Evolutionary conservation across 2,797 vertebrate genomes (phyloP).

Genomic region (Rhabdophis nuchalis): DNA sequence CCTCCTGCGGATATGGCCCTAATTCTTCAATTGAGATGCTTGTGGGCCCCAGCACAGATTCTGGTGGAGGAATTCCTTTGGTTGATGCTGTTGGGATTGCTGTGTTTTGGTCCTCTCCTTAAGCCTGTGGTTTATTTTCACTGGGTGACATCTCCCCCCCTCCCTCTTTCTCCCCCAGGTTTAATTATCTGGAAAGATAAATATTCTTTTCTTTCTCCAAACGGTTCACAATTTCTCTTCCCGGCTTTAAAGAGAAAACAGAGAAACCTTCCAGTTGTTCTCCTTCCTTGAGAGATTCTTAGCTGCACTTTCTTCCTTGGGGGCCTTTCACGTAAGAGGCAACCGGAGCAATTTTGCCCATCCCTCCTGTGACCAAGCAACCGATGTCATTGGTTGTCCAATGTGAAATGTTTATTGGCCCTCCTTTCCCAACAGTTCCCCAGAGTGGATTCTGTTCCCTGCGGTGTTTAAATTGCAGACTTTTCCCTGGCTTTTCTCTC

Average conservation of each 20-base stretch:
- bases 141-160: neutral
- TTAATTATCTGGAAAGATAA: neutral
- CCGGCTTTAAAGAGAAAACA: too few species aligned
- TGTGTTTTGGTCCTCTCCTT: neutral
- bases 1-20: too few species aligned
- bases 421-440: neutral
- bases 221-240: neutral
- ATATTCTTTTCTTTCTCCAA: neutral
- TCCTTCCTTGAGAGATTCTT: neutral
- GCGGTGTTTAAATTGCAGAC: neutral
- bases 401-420: neutral
- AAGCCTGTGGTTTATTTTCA: neutral
- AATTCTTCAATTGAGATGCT: neutral
- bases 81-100: neutral
- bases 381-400: too few species aligned
- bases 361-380: neutral
- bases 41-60: neutral
- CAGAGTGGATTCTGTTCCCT: neutral
- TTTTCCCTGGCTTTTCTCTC: neutral
- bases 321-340: neutral
- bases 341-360: neutral
- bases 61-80: neutral
- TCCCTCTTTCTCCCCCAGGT: too few species aligned
- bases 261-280: neutral
- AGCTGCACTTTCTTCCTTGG: neutral